Conservation (phyloP, 2,113 vertebrate species). For the Marcusenius ussheri region DNA sequence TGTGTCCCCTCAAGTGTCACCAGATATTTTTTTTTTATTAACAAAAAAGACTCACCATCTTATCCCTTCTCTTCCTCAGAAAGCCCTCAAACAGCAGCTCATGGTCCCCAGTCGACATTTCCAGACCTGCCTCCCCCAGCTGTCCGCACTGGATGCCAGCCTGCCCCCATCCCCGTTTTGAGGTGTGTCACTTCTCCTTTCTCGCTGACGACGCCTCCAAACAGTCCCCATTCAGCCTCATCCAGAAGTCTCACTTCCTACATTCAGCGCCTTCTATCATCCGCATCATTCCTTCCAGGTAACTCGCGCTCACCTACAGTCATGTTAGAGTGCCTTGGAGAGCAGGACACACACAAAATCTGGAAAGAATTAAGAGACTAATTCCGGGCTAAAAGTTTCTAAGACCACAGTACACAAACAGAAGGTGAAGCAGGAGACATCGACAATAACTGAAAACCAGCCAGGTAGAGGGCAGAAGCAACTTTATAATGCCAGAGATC, state of each 20-base stretch:
- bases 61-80: slow-evolving; percentile 68
- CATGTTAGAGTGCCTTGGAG: background rate
- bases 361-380: too few species aligned
- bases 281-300: background rate
- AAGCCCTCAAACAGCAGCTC: slow-evolving; percentile 56
- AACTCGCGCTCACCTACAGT: background rate
- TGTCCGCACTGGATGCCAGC: background rate
- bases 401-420: too few species aligned
- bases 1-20: background rate
- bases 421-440: too few species aligned
- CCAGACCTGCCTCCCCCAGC: background rate
- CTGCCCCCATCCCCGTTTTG: background rate
- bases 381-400: too few species aligned
- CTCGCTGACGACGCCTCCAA: background rate
- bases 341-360: background rate
- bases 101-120: slow-evolving; percentile 42
- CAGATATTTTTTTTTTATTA: background rate
- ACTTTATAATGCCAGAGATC: too few species aligned
- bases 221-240: too few species aligned
- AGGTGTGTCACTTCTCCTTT: slow-evolving; percentile 41
- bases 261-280: background rate
- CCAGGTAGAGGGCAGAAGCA: too few species aligned
- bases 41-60: slow-evolving; percentile 47
- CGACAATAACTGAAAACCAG: too few species aligned
- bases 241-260: background rate